Conservation (phyloP, 1,140 invertebrate genomes). For the Leguminivora glycinivorella region DNA sequence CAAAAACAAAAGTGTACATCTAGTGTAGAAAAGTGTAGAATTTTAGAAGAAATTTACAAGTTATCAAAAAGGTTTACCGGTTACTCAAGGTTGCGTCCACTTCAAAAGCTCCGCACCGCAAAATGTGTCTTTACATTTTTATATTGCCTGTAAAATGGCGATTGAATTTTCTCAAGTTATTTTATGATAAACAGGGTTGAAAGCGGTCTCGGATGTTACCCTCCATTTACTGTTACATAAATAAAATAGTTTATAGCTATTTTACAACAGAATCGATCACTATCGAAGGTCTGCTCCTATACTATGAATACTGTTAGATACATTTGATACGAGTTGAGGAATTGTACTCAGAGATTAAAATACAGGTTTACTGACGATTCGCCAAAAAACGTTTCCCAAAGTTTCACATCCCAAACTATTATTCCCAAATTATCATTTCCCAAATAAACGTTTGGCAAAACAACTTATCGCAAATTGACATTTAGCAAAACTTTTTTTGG, state of each 20-base stretch:
- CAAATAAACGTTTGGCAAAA: too few species aligned
- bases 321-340: background rate
- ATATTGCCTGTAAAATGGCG: background rate
- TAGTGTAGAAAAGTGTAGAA: too few species aligned
- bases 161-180: constrained; percentile 2
- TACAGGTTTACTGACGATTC: too few species aligned
- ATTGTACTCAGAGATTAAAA: background rate
- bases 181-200: background rate
- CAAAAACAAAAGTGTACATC: too few species aligned
- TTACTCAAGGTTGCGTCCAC: too few species aligned
- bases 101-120: background rate
- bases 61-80: too few species aligned
- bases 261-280: constrained; percentile 25
- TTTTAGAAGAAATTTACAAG: too few species aligned
- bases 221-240: constrained; percentile 5
- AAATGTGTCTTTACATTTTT: background rate
- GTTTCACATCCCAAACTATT: too few species aligned
- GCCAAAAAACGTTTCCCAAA: too few species aligned
- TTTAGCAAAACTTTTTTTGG: too few species aligned
- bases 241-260: constrained; percentile 26
- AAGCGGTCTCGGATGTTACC: background rate
- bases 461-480: too few species aligned
- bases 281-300: background rate
- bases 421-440: too few species aligned
- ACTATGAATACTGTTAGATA: constrained; percentile 4